phyloP scores from a whole-genome alignment of 1,140 invertebrate species.

The Zaprionus africanus region DNA sequence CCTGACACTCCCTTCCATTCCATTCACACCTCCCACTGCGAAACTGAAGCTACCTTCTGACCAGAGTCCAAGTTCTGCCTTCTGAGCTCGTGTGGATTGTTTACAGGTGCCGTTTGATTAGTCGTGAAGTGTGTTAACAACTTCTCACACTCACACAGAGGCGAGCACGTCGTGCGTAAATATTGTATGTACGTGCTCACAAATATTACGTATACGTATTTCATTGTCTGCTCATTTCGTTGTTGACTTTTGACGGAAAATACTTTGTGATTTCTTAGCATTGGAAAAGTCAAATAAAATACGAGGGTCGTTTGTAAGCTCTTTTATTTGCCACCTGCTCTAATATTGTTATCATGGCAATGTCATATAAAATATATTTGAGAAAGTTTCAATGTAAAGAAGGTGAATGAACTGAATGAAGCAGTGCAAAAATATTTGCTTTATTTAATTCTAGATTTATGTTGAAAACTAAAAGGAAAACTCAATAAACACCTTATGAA shows the following conservation, averaged over 20 bases:
- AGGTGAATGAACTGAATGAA: no score
- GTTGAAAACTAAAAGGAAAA: no score
- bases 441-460: no score
- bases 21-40: background rate
- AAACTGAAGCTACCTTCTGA: constrained; percentile 7
- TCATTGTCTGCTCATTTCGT: background rate
- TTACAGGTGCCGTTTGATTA: constrained; percentile 51
- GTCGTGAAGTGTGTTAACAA: constrained; percentile 62
- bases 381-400: no score
- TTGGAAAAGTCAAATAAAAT: background rate
- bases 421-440: no score
- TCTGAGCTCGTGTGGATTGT: constrained; percentile 36
- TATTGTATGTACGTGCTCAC: constrained; percentile 6
- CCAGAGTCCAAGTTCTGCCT: constrained; percentile 20
- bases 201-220: background rate
- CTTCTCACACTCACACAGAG: constrained; percentile 8
- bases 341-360: no score
- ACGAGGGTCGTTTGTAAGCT: no score
- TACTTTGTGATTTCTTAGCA: background rate
- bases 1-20: constrained; percentile 4
- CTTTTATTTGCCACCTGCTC: no score
- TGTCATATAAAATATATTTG: background rate
- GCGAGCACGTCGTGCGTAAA: background rate
- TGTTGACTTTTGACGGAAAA: background rate
- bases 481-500: no score